Conservation (phyloP, 2,113 vertebrate species). For the Scophthalmus maximus region DNA sequence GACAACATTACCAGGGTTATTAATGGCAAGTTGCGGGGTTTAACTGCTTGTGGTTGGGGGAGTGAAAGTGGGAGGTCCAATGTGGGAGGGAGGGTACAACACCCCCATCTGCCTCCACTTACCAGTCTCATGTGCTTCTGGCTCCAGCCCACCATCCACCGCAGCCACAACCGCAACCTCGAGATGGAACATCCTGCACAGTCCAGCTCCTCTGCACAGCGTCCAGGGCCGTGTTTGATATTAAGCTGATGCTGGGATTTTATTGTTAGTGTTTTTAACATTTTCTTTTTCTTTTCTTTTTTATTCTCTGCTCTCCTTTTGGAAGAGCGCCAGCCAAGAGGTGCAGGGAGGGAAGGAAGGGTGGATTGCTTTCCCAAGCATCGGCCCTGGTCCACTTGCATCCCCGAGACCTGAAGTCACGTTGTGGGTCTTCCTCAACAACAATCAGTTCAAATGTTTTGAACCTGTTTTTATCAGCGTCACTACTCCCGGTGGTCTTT, state of each 20-base stretch:
- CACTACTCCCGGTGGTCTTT: background rate
- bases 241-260: slow-evolving; percentile 70
- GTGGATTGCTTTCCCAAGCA: slow-evolving; percentile 45
- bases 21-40: slow-evolving; percentile 48
- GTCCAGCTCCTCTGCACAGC: slow-evolving; percentile 40
- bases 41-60: slow-evolving; percentile 58
- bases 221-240: slow-evolving; percentile 61
- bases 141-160: slow-evolving; percentile 56
- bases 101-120: slow-evolving; percentile 74
- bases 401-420: slow-evolving; percentile 47
- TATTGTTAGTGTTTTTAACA: slow-evolving; percentile 31
- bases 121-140: slow-evolving; percentile 64
- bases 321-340: slow-evolving; percentile 38
- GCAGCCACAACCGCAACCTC: slow-evolving; percentile 69
- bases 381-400: slow-evolving; percentile 55
- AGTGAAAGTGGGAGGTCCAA: slow-evolving; percentile 71
- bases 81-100: slow-evolving; percentile 46
- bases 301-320: slow-evolving; percentile 22
- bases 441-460: background rate
- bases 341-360: slow-evolving; percentile 28
- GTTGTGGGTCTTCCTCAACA: slow-evolving; percentile 29
- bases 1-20: slow-evolving; percentile 39
- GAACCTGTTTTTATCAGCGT: background rate
- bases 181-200: slow-evolving; percentile 60
- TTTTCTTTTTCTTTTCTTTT: slow-evolving; percentile 9